Conservation (phyloP, 2,797 vertebrate species). For the Benthosema pterotum region DNA sequence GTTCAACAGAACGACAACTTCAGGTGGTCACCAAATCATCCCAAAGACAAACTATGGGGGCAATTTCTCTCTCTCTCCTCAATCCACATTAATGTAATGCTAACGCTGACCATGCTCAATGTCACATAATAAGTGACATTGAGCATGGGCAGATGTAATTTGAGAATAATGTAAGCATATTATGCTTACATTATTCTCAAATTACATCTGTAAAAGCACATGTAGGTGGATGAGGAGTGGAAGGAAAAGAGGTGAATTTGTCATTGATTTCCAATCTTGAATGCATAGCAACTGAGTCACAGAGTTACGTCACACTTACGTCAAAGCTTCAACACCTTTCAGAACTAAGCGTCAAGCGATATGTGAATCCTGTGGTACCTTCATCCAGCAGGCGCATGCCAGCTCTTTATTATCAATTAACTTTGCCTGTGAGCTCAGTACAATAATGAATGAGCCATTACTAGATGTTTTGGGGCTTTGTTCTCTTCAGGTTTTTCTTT, state of each 20-base stretch:
- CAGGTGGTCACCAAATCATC: neutral
- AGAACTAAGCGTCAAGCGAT: neutral
- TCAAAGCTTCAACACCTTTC: too few relatives aligned
- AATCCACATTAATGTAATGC: neutral
- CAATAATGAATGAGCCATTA: constrained; percentile 32
- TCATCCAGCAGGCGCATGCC: constrained; percentile 1
- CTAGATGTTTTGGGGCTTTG: constrained; percentile 19
- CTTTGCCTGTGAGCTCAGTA: constrained; percentile 1
- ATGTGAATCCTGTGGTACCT: constrained; percentile 1
- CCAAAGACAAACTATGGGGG: neutral
- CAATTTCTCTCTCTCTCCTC: neutral
- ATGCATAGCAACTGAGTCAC: too few relatives aligned
- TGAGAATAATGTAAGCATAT: too few relatives aligned
- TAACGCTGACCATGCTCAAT: neutral
- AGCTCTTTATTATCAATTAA: too few relatives aligned
- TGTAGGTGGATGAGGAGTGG: too few relatives aligned
- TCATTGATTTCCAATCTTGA: too few relatives aligned
- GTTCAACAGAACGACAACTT: neutral
- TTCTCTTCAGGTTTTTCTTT: constrained; percentile 19
- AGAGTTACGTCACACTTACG: too few relatives aligned
- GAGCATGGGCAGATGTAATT: too few relatives aligned
- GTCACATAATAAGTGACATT: too few relatives aligned
- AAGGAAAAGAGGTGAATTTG: too few relatives aligned
- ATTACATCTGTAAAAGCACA: too few relatives aligned
- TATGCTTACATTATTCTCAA: neutral